phyloP scores from a whole-genome alignment of 2,797 vertebrate genomes.

The Thaleichthys pacificus region DNA sequence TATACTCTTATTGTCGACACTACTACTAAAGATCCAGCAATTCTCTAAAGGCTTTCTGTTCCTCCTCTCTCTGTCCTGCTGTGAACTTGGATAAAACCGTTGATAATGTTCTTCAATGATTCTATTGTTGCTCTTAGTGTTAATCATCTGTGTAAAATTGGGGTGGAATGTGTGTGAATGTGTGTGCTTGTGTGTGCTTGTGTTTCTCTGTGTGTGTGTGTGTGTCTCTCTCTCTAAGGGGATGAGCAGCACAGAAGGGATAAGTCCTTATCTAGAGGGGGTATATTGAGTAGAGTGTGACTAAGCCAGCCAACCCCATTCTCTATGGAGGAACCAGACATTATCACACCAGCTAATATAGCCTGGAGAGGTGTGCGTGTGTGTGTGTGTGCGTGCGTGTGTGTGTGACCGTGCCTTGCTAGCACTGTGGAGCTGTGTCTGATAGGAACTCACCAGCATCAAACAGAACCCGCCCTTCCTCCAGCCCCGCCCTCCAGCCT shows the following conservation, averaged over 20 bases:
- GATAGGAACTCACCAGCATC: conserved; percentile 17
- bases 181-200: background rate
- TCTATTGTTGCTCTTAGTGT: background rate
- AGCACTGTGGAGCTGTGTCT: background rate
- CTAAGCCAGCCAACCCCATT: conserved; percentile 6
- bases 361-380: too few species aligned
- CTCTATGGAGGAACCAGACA: background rate
- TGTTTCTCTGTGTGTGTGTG: background rate
- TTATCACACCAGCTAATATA: background rate
- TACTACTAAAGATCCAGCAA: background rate
- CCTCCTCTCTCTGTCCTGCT: background rate
- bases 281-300: background rate
- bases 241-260: background rate
- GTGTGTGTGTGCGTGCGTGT: too few species aligned
- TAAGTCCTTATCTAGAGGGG: conserved; percentile 8
- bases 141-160: background rate
- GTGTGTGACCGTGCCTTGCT: too few species aligned
- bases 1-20: too few species aligned
- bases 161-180: background rate
- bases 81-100: conserved; percentile 6
- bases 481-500: background rate
- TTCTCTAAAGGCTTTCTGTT: background rate
- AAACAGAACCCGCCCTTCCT: conserved; percentile 28
- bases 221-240: conserved; percentile 10
- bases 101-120: background rate